Evolutionary conservation across 2,113 vertebrate genomes (phyloP).

Genomic region (Diglossa brunneiventris): DNA sequence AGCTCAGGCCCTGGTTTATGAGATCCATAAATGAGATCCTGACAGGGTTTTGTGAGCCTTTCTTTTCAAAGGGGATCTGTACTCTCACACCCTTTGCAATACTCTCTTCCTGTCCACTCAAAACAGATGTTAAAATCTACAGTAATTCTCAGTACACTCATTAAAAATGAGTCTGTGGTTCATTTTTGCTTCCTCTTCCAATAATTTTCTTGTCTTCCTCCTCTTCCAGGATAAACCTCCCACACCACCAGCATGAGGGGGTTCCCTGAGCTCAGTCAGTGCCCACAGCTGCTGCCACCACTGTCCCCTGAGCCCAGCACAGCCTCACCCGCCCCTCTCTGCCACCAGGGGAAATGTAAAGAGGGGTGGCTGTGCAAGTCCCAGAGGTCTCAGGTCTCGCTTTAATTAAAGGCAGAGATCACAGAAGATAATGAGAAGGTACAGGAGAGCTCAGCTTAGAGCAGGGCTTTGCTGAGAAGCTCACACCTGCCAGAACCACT

Average conservation of each 20-base stretch:
- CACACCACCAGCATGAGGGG: fast-evolving
- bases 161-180: not conserved
- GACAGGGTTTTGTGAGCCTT: not conserved
- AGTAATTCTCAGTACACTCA: not conserved
- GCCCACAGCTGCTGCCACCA: not conserved
- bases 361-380: not conserved
- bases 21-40: not conserved
- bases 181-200: not conserved
- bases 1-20: not conserved
- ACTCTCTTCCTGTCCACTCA: not conserved
- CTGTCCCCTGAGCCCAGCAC: not conserved
- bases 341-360: not conserved
- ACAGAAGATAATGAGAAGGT: not conserved
- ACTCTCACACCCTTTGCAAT: not conserved
- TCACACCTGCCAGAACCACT: not conserved
- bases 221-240: not conserved
- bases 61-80: not conserved
- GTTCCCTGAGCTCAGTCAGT: not conserved
- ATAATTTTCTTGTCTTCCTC: not conserved
- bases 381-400: not conserved
- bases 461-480: not conserved
- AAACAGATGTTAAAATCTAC: not conserved
- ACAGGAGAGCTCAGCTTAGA: not conserved
- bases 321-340: not conserved
- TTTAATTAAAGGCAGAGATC: not conserved